Conservation (phyloP, 2,797 vertebrate genomes). For the Parauchenoglanis punctatus region DNA sequence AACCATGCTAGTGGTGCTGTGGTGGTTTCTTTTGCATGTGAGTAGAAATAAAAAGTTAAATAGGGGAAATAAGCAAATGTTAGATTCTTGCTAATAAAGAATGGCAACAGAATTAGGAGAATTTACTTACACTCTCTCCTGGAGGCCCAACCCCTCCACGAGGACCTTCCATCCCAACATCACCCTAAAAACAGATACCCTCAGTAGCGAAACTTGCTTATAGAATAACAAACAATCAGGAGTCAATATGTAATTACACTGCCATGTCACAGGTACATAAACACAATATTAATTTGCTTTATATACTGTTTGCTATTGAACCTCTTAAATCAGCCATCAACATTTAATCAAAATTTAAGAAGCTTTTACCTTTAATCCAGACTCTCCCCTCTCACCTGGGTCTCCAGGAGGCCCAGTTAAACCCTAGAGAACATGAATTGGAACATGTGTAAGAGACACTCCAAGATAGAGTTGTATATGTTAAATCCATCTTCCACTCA, state of each 20-base stretch:
- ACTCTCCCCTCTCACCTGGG: conserved; percentile 61
- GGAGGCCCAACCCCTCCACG: conserved; percentile 71
- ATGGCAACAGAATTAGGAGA: neutral
- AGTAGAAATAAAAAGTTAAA: neutral
- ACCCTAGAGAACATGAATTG: conserved; percentile 60
- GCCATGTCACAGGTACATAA: neutral
- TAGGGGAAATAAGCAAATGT: neutral
- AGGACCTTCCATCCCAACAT: conserved; percentile 72
- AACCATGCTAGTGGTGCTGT: neutral
- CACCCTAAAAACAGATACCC: conserved; percentile 66
- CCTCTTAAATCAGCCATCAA: neutral
- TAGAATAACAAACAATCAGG: conserved; percentile 1
- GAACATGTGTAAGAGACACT: neutral
- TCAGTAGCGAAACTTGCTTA: neutral
- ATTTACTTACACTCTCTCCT: conserved; percentile 71
- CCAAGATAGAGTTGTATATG: neutral
- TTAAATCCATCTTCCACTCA: conserved; percentile 55
- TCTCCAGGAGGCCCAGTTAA: conserved; percentile 73
- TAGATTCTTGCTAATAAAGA: neutral
- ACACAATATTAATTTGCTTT: neutral
- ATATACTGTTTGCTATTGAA: neutral
- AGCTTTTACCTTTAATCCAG: conserved; percentile 69
- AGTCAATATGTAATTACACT: neutral
- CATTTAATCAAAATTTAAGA: neutral
- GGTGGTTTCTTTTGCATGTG: neutral